phyloP scores from a whole-genome alignment of 2,113 vertebrate species.

The Chaetorhynchus papuensis region DNA sequence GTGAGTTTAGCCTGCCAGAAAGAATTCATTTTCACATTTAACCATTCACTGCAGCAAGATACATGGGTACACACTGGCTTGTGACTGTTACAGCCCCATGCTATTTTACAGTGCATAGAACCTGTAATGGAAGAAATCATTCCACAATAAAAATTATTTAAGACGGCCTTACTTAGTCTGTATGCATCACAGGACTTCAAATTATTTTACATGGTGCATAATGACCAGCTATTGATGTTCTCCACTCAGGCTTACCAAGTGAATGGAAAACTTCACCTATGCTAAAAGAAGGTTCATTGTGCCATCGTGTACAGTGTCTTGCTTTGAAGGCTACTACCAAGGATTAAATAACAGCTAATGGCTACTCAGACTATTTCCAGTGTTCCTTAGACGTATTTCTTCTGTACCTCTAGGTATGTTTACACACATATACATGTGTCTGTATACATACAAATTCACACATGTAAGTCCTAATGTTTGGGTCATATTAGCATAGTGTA shows the following conservation, averaged over 20 bases:
- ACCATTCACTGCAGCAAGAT: conserved; percentile 28
- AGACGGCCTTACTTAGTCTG: conserved; percentile 59
- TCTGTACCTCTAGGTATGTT: neutral
- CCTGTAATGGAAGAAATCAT: conserved; percentile 64
- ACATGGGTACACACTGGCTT: conserved; percentile 48
- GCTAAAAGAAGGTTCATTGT: conserved; percentile 5
- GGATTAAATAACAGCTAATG: conserved; percentile 44
- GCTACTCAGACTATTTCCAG: conserved; percentile 30
- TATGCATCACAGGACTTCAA: conserved; percentile 62
- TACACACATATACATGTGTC: neutral
- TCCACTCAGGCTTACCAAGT: conserved; percentile 53
- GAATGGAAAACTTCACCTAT: conserved; percentile 42
- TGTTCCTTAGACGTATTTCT: conserved; percentile 8
- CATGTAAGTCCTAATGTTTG: neutral
- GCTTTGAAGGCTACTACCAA: conserved; percentile 22
- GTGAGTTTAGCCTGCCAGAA: conserved; percentile 26
- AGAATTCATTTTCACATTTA: conserved; percentile 30
- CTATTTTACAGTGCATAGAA: conserved; percentile 64
- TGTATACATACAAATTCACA: neutral
- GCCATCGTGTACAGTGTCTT: neutral
- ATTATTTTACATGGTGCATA: conserved; percentile 67
- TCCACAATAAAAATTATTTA: conserved; percentile 72
- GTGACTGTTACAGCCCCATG: conserved; percentile 48
- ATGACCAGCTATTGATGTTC: conserved; percentile 60
- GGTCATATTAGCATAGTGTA: neutral